These are phyloP conservation scores for Dicyrtoma fusca DNA, from an alignment of 2,888 invertebrate species.

Conservation along the genomic window DNA sequence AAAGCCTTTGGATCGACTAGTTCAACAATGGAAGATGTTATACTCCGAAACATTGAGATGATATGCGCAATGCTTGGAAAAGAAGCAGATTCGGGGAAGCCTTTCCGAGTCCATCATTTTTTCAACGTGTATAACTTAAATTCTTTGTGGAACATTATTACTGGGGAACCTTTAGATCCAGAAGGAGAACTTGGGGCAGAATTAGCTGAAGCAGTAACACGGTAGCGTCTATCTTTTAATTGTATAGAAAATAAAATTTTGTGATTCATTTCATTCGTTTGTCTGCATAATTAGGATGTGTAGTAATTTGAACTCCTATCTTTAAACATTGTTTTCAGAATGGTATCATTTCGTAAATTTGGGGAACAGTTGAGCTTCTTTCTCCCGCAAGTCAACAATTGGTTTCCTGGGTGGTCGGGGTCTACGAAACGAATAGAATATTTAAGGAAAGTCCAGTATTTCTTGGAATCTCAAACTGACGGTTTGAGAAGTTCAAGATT, in stretches of 20 bases:
- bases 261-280: background rate
- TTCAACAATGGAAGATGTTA: background rate
- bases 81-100: background rate
- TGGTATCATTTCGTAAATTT: too few relatives aligned
- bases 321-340: too few relatives aligned
- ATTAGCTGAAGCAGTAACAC: background rate
- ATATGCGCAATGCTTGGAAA: background rate
- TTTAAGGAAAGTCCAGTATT: constrained; percentile 29
- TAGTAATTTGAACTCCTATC: too few relatives aligned
- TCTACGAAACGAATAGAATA: too few relatives aligned
- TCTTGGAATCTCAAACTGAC: constrained; percentile 29
- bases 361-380: too few relatives aligned
- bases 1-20: background rate
- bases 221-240: too few relatives aligned
- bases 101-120: background rate
- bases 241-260: too few relatives aligned
- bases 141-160: background rate
- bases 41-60: too few relatives aligned
- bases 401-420: constrained; percentile 10
- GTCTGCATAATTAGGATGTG: too few relatives aligned
- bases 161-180: background rate
- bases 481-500: too few relatives aligned
- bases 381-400: too few relatives aligned
- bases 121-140: background rate
- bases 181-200: background rate